Evolutionary conservation across 2,113 vertebrate genomes (phyloP).

Genomic region (Hucho hucho): DNA sequence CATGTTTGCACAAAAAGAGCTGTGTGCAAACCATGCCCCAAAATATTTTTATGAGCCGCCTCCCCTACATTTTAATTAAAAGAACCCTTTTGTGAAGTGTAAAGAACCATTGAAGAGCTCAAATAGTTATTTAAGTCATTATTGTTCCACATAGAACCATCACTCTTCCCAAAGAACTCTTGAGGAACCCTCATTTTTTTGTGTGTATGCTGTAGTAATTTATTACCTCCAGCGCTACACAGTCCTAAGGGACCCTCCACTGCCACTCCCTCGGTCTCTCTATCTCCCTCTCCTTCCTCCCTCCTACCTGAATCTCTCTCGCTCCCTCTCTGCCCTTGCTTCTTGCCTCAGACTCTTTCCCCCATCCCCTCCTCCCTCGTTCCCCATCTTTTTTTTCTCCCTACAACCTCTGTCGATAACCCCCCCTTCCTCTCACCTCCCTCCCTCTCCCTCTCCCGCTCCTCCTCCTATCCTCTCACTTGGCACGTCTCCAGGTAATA

Average conservation of each 20-base stretch:
- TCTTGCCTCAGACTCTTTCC: background rate
- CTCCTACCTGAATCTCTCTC: background rate
- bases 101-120: too few species aligned
- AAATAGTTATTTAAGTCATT: too few species aligned
- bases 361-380: too few species aligned
- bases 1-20: too few species aligned
- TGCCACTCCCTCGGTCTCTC: background rate
- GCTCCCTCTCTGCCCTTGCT: background rate
- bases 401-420: too few species aligned
- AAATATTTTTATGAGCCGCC: too few species aligned
- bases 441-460: background rate
- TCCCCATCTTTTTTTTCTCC: too few species aligned
- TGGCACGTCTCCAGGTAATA: background rate
- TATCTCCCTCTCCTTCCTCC: background rate
- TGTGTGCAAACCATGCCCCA: too few species aligned
- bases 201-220: constrained; percentile 16
- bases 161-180: too few species aligned
- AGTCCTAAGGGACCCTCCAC: background rate
- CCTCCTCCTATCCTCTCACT: background rate
- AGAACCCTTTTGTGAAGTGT: too few species aligned
- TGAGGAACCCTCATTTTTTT: background rate
- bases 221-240: constrained; percentile 24
- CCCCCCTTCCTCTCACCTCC: background rate
- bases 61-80: too few species aligned
- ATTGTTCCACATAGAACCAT: too few species aligned